These are phyloP conservation scores for Vicugna pacos DNA, from an alignment of 2,113 vertebrate genomes.

Conservation along the genomic window DNA sequence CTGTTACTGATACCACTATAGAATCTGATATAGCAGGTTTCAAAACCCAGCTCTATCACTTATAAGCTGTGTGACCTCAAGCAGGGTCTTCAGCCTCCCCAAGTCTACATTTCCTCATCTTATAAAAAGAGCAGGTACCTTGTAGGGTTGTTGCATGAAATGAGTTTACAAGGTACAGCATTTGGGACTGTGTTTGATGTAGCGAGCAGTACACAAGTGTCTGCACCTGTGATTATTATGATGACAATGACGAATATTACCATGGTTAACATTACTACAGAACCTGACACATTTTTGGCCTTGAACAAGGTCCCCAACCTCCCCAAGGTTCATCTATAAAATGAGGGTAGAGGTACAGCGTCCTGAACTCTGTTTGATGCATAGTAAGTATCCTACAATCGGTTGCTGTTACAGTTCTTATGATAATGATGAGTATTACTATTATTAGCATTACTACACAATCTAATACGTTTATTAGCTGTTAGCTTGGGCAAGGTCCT, in stretches of 20 bases:
- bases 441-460: not conserved
- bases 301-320: not conserved
- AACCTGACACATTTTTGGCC: not conserved
- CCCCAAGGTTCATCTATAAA: not conserved
- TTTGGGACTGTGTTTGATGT: not conserved
- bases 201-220: not conserved
- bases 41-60: not conserved
- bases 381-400: not conserved
- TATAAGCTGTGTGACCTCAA: not conserved
- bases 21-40: not conserved
- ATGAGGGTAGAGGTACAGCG: too few relatives aligned
- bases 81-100: not conserved
- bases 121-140: not conserved
- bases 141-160: not conserved
- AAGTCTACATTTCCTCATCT: not conserved
- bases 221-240: not conserved
- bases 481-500: not conserved
- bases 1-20: not conserved
- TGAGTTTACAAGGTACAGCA: not conserved
- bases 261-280: not conserved
- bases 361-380: not conserved
- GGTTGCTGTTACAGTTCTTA: not conserved
- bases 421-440: not conserved
- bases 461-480: not conserved
- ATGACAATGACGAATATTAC: too few relatives aligned